These are phyloP conservation scores for Tragelaphus eurycerus DNA, from an alignment of 2,797 vertebrate species.

Conservation along the genomic window DNA sequence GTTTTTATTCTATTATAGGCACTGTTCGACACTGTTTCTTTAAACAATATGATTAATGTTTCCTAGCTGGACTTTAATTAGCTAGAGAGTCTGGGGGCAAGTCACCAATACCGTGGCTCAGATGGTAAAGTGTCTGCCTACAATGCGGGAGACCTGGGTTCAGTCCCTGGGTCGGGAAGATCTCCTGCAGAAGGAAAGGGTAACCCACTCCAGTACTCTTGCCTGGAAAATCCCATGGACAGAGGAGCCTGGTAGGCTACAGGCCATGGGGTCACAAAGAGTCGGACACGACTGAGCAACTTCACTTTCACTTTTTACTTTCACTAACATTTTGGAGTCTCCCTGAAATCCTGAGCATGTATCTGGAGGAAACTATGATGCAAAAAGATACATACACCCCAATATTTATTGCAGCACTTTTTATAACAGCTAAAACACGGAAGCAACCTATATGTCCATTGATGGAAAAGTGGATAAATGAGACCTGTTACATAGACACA, in stretches of 20 bases:
- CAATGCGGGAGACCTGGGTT: too few relatives aligned
- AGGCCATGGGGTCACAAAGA: too few relatives aligned
- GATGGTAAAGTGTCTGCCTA: too few relatives aligned
- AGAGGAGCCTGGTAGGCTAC: too few relatives aligned
- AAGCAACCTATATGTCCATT: background rate
- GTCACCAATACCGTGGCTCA: background rate
- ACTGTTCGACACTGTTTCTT: background rate
- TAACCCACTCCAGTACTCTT: too few relatives aligned
- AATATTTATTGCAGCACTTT: background rate
- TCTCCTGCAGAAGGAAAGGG: too few relatives aligned
- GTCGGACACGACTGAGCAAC: too few relatives aligned
- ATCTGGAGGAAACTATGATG: background rate
- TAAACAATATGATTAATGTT: background rate
- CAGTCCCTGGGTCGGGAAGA: too few relatives aligned
- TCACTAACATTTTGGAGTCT: background rate
- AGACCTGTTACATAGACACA: background rate
- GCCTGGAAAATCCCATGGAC: too few relatives aligned
- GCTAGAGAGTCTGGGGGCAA: background rate
- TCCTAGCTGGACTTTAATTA: background rate
- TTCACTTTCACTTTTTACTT: background rate
- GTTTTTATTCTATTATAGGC: background rate
- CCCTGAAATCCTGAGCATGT: background rate
- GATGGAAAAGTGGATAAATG: background rate
- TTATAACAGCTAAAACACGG: background rate
- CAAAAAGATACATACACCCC: background rate